Evolutionary conservation across 2,113 vertebrate species (phyloP), one percentile per base, ranked within the genome.

Genomic region (Pterophyllum scalare): DNA sequence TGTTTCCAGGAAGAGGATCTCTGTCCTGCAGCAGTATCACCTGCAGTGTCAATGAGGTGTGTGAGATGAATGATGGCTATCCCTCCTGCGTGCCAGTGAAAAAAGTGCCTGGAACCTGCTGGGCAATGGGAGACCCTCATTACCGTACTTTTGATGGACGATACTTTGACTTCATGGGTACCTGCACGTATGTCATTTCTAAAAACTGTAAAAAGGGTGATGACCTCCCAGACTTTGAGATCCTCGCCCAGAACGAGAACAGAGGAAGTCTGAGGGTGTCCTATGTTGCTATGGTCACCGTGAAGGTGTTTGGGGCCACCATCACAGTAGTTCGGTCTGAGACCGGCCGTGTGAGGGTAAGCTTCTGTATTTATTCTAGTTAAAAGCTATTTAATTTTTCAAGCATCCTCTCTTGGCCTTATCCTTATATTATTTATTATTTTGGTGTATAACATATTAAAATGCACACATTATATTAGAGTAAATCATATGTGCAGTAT

Each of bases 241-340:
- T 96, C 77, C 85, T 92, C 1, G 86, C 95, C 54, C 81, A 93
- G 72, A 95, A 96, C 13, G 96, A 97, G 77, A 96, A 96, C 81
- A 93, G 95, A 3, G 95, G 93, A 1, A 88, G 86, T 52, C 87
- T 49, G 3, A 84, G 59, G 1, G 96, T 96, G 59, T 96, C 96
- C 5, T 96, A 94, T 2, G 94, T 96, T 59, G 88, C 81, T 40
- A 24, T 89, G 19, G 96, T 97, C 58, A 96, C 75, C 0, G 89
- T 97, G 57, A 92, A 93, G 0, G 95, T 97, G 64, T 95, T 96
- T 11, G 89, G 46, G 1, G 4, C 89, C 72, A 94, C 82, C n/a
- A 81, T 96, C 80, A 90, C 79, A 10, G 88, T 91, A 14, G 80
- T 87, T 62, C 93, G 93, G 24, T 92, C 92, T 6, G 96, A 97